These are phyloP conservation scores for Streptopelia turtur DNA, from an alignment of 2,797 vertebrate species.

Conservation along the genomic window DNA sequence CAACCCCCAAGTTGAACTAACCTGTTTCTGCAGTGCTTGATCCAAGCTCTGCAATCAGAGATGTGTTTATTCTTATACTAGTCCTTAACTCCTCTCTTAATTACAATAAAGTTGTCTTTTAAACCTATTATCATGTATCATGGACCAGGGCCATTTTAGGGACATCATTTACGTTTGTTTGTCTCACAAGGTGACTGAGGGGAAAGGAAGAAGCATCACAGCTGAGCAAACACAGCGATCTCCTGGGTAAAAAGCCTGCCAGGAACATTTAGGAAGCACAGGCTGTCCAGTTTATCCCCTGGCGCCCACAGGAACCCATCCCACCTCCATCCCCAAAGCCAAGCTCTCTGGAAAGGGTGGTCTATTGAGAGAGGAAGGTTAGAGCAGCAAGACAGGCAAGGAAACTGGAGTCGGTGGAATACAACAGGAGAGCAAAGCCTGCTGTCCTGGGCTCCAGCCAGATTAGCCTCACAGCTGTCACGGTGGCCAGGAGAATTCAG, in stretches of 20 bases:
- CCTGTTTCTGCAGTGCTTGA: background rate
- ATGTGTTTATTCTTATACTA: background rate
- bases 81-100: background rate
- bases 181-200: background rate
- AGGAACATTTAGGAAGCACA: background rate
- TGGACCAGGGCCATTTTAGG: background rate
- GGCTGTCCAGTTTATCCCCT: background rate
- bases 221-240: background rate
- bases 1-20: background rate
- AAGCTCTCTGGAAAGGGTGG: background rate
- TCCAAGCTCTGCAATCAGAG: background rate
- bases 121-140: accelerated
- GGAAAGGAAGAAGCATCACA: background rate
- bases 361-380: background rate
- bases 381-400: background rate
- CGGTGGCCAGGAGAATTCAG: background rate
- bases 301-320: background rate
- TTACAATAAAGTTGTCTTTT: background rate
- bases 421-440: background rate
- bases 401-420: background rate
- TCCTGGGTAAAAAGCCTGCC: background rate
- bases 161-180: background rate
- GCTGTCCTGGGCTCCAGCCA: background rate
- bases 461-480: constrained; percentile 26
- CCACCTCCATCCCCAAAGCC: background rate